Conservation (phyloP, 2,797 vertebrate species). For the Gallirallus australis region DNA sequence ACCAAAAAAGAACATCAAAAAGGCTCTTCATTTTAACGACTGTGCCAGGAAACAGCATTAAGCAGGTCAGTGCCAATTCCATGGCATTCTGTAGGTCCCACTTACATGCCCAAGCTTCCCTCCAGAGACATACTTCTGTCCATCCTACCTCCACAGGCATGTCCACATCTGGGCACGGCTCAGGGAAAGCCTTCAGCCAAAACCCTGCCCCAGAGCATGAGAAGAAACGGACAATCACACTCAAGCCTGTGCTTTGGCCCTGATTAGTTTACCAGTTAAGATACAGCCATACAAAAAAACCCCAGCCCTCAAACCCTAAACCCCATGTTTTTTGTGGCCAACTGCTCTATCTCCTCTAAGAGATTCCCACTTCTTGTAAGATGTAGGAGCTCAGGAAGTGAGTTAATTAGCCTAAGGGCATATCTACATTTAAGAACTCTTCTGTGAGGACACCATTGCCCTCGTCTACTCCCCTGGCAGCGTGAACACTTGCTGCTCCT, state of each 20-base stretch:
- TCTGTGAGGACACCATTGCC: background rate
- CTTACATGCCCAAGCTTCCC: background rate
- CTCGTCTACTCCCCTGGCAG: rapidly evolving
- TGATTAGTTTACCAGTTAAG: background rate
- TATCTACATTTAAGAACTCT: background rate
- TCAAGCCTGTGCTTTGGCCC: background rate
- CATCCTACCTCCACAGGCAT: background rate
- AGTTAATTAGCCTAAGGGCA: background rate
- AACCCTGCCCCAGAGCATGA: background rate
- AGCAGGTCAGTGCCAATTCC: background rate
- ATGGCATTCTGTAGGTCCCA: background rate
- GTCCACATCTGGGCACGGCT: background rate
- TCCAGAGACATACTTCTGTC: background rate
- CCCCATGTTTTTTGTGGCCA: background rate
- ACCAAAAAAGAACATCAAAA: background rate
- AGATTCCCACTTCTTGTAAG: background rate
- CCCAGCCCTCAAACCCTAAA: background rate
- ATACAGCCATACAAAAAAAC: background rate
- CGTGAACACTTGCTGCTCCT: background rate
- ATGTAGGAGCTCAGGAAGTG: rapidly evolving
- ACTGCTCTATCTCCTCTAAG: background rate
- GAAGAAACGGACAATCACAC: background rate
- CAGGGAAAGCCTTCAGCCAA: background rate
- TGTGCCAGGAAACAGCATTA: background rate
- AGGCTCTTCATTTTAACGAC: background rate